phyloP scores from a whole-genome alignment of 2,888 invertebrate genomes.

The Coleophora deauratella region DNA sequence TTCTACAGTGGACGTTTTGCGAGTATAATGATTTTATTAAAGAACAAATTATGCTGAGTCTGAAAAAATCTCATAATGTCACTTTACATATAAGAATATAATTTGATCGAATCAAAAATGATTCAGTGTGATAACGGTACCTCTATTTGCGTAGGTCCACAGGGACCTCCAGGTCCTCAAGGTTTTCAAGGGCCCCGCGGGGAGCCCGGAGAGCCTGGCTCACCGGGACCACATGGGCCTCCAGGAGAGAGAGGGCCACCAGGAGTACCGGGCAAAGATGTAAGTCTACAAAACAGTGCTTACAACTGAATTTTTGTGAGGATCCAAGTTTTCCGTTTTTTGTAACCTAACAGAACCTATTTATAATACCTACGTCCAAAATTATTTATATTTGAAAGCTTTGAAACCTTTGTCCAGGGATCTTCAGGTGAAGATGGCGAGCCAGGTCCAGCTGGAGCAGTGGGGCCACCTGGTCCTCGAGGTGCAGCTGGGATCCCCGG shows the following conservation, averaged over 20 bases:
- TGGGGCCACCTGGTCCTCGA: conserved; percentile 82
- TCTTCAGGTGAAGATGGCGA: conserved; percentile 87
- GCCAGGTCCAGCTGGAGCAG: conserved; percentile 80
- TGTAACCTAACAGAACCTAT: no score
- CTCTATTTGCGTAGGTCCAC: conserved; percentile 39
- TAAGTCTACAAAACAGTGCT: no score
- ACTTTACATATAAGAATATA: no score
- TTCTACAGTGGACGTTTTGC: no score
- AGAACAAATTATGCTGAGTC: no score
- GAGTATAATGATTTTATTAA: no score
- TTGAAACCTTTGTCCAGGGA: conserved; percentile 62
- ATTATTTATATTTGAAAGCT: no score
- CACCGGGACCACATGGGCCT: conserved; percentile 78
- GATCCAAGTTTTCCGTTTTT: neutral
- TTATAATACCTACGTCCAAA: no score
- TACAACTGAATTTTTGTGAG: no score
- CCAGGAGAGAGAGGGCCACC: conserved; percentile 80
- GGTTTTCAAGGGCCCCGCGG: conserved; percentile 90
- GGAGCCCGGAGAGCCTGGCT: conserved; percentile 84
- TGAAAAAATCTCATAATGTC: no score
- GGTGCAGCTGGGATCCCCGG: conserved; percentile 85
- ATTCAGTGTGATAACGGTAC: neutral
- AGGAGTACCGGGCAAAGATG: conserved; percentile 85
- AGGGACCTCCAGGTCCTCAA: conserved; percentile 76
- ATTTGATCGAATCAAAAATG: no score